Evolutionary conservation across 2,888 invertebrate genomes (phyloP), one percentile per base, ranked within the genome.

Genomic region (Oscheius sp.): DNA sequence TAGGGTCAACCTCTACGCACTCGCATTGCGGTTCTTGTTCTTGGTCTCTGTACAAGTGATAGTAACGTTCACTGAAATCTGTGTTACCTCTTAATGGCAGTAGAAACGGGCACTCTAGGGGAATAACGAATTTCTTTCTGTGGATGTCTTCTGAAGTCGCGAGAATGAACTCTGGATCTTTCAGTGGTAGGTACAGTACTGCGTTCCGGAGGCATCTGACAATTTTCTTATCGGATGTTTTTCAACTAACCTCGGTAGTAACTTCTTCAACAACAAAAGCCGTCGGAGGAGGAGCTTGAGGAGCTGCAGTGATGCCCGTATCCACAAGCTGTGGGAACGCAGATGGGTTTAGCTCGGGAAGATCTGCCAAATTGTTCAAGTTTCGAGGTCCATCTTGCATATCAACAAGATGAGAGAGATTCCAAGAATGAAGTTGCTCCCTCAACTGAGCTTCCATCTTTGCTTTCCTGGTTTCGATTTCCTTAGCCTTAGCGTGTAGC

Each of bases 391-490:
- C 66, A 13, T 68, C 68, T 9, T 68, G 53, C 35, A 68, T 68
- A 48, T 50, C 50, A 7, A 50, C 32, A 13, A 68, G 37, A n/a
- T 68, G 53, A 35, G 74, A 42, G 2, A 68, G 51, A 42, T 77
- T 75, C 80, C 81, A 83, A 37, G 74, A 78, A 73, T 66, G 74
- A 21, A 84, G 59, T 55, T 84, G 81, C 48, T 79, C 78, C 57
- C 77, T 75, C 58, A 84, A 53, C 68, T 82, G 79, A 35, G 65
- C 72, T 65, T 84, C 84, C 77, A 84, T 84, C 62, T 80, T 73
- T 57, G 72, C 57, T 42, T 81, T 76, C 0, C 59, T 76, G 1
- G 68, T 75, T 55, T 80, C 79, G 1, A 84, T 63, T 42, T 84
- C 79, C 48, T 80, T 75, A 42, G 81, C 81, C 80, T 82, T 82